Base-by-base conservation (phyloP, 2,888 invertebrate genomes). In the Coelinius sp. region DNA sequence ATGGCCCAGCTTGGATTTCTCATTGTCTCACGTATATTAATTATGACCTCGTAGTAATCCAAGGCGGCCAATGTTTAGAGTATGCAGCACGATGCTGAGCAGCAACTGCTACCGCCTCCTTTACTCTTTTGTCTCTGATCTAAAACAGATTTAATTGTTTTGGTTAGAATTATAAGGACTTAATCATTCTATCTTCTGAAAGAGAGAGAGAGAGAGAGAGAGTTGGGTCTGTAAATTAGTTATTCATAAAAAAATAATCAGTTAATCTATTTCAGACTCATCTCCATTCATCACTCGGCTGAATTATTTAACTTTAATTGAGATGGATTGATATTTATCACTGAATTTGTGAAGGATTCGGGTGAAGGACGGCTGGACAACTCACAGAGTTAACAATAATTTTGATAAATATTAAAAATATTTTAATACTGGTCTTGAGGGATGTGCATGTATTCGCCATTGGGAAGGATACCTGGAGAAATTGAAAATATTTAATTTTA, bases 111-210 rank as follows among this genome's bases (percentile, higher is more conserved):
- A 85, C 95, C 95, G 81, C 96, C 95, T 80, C 95, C 95, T 94
- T 97, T 97, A 91, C 96, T 96, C 90, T 96, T 96, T 90, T 96
- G 96, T 90, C 96, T 93, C 92, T 96, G 96, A 93, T 96, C 96
- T 97, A 92, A 82, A 93, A 92, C 85, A 85, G 63, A 80, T 76
- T 69, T 44, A 8, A 20, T 8, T 49, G 2, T 12, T 53, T 24
- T 7, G 1, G 1, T 52, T 24, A 22, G 22, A 24, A 24, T 52
- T 22, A 52, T 8, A 12, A 5, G n/a, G n/a, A 7, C 46, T 46
- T 14, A 6, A 6, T 46, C 1, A 14, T 8, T 20, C 20, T 5
- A 41, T 41, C 7, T 46, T 44, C 14, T 3, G 44, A 44, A 44
- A 17, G 5, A 2, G 7, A 14, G 12, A n/a, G 14, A 14, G 17